These are phyloP conservation scores for Carettochelys insculpta DNA, from an alignment of 2,113 vertebrate genomes.

Conservation along the genomic window DNA sequence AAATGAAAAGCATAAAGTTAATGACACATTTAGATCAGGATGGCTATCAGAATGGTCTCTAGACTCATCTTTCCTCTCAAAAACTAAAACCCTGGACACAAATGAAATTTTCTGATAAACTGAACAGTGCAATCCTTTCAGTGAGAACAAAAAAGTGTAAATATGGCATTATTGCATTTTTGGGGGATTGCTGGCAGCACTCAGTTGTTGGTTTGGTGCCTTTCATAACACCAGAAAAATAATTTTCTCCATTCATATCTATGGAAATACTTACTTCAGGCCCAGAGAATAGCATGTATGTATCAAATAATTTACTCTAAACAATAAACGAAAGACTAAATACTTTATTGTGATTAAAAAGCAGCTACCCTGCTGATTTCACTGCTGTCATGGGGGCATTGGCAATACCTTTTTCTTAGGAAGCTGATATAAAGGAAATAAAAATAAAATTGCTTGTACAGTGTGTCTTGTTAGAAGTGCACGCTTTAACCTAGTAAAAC, in stretches of 20 bases:
- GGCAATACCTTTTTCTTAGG: not conserved
- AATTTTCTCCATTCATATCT: not conserved
- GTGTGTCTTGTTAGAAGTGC: slow-evolving; percentile 12
- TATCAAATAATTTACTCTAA: too few relatives aligned
- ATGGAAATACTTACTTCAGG: not conserved
- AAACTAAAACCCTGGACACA: not conserved
- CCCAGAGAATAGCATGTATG: not conserved
- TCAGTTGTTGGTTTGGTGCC: not conserved
- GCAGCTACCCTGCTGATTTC: not conserved
- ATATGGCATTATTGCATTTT: not conserved
- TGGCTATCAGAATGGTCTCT: not conserved
- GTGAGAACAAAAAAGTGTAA: not conserved
- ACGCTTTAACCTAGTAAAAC: slow-evolving; percentile 58
- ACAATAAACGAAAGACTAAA: too few relatives aligned
- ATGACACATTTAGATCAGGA: not conserved
- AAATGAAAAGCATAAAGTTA: not conserved
- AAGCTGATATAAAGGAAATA: not conserved
- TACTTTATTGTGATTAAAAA: too few relatives aligned
- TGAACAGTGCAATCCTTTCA: not conserved
- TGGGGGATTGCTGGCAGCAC: not conserved
- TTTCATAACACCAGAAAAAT: not conserved
- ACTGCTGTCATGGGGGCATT: not conserved
- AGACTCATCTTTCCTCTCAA: not conserved
- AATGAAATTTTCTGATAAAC: not conserved
- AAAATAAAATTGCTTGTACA: not conserved